Base-by-base conservation (phyloP, 2,797 vertebrate species). In the Pelochelys cantorii region DNA sequence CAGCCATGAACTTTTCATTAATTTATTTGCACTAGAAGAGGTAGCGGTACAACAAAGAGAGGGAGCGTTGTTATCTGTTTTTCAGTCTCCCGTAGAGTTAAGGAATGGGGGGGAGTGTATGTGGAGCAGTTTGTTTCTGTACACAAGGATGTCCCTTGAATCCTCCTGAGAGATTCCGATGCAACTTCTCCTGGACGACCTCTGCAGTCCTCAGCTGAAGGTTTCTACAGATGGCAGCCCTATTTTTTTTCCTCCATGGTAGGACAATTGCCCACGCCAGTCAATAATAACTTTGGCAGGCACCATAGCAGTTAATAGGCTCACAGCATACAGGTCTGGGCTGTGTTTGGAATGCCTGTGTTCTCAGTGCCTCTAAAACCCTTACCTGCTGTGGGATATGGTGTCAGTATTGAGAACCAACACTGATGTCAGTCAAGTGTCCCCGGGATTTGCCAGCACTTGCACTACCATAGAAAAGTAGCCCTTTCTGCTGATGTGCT, bases 91-190 rank as follows among this genome's bases (percentile, higher is more conserved):
- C 37, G n/a, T 22, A 71, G n/a, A 71, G n/a, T 11, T 37, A 27
- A 11, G 25, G 9, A 11, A 27, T 11, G 57, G 1, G 1, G 9
- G 17, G 17, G 31, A 7, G 31, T 4, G 8, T 5, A 48, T 68
- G 15, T 10, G n/a, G 17, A 11, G 18, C 65, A 37, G 18, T 37
- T 71, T 71, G 65, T 68, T 34, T 34, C 11, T 34, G n/a, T 71
- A 71, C n/a, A 68, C 18, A 71, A 7, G 10, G n/a, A 71, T 34
- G n/a, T 22, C 34, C 34, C n/a, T 71, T 71, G 65, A 71, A 71
- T 34, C 10, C 5, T 71, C n/a, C n/a, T 71, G 18, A 34, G 29
- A 31, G 13, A 29, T 17, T 27, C 27, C 15, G 29, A 65, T 65
- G 31, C 31, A n/a, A 65, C 62, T 65, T 48, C 13, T 65, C 29